Evolutionary conservation across 2,113 vertebrate species (phyloP).

Genomic region (Dicaeum eximium): DNA sequence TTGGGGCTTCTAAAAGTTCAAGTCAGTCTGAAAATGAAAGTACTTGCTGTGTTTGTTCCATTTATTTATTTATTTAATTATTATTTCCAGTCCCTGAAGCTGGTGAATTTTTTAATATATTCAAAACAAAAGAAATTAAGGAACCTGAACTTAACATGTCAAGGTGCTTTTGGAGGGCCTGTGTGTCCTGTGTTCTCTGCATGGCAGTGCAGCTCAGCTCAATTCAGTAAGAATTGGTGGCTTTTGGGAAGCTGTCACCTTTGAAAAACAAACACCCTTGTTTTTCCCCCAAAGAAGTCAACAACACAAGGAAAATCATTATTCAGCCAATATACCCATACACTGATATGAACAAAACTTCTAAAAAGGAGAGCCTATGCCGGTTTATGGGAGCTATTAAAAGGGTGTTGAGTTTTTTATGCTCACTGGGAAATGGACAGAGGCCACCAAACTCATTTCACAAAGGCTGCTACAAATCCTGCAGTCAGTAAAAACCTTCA

Average conservation of each 20-base stretch:
- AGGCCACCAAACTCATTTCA: conserved; percentile 4
- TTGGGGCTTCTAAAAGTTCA: neutral
- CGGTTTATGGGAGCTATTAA: neutral
- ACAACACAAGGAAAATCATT: neutral
- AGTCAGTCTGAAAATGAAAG: neutral
- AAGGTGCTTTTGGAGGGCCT: neutral
- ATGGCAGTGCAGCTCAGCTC: neutral
- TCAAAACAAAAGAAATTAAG: neutral
- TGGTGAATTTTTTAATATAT: neutral
- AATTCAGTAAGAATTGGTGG: neutral
- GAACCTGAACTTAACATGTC: neutral
- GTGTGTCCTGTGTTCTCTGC: neutral
- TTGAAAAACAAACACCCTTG: neutral
- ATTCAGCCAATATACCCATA: neutral
- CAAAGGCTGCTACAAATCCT: conserved; percentile 17
- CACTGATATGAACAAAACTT: neutral
- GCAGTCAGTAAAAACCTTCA: conserved; percentile 5
- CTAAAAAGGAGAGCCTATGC: neutral
- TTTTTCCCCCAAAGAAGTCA: neutral
- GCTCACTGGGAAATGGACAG: neutral
- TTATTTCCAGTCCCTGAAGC: neutral
- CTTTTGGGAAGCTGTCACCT: neutral
- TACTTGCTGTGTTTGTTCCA: neutral
- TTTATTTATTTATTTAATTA: neutral
- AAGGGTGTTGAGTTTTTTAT: conserved; percentile 4